Evolutionary conservation across 2,113 vertebrate genomes (phyloP).

Genomic region (Sinosuthora webbiana): DNA sequence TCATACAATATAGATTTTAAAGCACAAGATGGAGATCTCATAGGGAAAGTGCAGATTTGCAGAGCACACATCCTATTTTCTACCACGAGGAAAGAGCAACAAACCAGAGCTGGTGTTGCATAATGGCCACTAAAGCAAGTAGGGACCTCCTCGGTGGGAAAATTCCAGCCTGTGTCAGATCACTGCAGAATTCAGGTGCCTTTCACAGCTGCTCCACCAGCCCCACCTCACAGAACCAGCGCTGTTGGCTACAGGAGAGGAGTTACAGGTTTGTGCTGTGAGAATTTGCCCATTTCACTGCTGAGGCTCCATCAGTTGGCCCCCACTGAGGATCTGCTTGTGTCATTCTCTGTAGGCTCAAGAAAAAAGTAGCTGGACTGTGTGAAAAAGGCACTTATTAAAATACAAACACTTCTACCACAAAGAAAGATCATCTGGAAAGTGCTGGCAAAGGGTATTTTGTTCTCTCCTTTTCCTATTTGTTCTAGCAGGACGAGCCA

Average conservation of each 20-base stretch:
- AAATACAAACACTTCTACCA: background rate
- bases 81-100: background rate
- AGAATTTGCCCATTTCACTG: background rate
- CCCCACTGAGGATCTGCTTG: background rate
- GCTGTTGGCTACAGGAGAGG: background rate
- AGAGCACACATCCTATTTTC: background rate
- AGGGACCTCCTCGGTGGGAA: background rate
- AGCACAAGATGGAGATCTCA: background rate
- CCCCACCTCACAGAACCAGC: background rate
- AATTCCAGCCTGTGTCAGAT: background rate
- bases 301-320: background rate
- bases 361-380: background rate
- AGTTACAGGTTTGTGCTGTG: background rate
- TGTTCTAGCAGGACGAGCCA: constrained; percentile 20
- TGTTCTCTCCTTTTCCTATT: constrained; percentile 10
- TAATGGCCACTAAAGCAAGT: background rate
- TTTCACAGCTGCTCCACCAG: background rate
- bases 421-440: constrained; percentile 19
- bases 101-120: background rate
- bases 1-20: background rate
- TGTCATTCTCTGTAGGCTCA: background rate
- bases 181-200: background rate
- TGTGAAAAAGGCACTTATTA: background rate
- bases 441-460: background rate
- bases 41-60: background rate